Conservation (phyloP, 2,113 vertebrate species). For the Leucosticte australis region DNA sequence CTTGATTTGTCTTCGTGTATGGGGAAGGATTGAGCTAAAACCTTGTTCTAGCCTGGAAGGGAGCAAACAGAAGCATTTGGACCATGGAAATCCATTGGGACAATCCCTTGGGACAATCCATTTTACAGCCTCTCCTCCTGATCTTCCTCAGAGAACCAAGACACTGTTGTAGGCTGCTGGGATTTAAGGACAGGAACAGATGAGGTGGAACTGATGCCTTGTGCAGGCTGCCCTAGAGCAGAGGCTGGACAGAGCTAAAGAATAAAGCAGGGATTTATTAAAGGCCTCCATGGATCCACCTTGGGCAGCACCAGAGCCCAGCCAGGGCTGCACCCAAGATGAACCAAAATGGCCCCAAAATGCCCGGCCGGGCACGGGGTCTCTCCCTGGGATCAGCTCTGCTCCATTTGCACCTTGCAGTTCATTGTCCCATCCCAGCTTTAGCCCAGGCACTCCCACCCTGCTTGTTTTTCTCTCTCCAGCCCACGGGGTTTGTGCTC, state of each 20-base stretch:
- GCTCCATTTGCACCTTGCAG: no score
- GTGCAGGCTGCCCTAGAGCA: fast-evolving
- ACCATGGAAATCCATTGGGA: background rate
- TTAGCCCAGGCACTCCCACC: no score
- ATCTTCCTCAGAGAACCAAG: background rate
- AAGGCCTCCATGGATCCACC: background rate
- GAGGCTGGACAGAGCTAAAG: background rate
- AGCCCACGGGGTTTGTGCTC: background rate
- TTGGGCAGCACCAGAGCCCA: background rate
- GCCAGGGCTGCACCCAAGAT: no score
- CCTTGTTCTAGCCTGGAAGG: background rate
- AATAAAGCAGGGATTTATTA: background rate
- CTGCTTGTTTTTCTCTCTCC: no score
- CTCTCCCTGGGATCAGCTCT: no score
- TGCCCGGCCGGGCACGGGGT: no score
- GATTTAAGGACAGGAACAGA: background rate
- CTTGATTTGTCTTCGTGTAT: background rate
- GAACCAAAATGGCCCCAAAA: no score
- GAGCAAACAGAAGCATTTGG: background rate
- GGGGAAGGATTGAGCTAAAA: background rate
- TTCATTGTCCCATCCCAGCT: no score
- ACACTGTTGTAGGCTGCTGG: background rate
- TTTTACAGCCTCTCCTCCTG: background rate
- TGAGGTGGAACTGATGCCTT: background rate
- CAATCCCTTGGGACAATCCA: background rate